These are phyloP conservation scores for Eupithecia dodoneata DNA, from an alignment of 2,888 invertebrate genomes.

Conservation along the genomic window DNA sequence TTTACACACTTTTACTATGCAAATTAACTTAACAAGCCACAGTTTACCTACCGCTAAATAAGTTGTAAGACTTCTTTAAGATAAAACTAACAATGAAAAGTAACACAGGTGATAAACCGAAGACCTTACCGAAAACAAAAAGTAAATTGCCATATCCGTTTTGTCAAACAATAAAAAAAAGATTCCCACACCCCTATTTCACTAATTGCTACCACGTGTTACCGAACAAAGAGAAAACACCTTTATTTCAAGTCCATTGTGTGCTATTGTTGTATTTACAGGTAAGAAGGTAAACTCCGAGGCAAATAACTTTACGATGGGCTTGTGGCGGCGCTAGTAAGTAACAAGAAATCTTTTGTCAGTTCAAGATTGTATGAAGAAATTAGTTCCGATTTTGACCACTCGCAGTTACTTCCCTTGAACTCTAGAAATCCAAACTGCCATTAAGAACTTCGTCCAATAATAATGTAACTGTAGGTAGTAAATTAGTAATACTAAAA, in stretches of 20 bases:
- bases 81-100: slow-evolving; percentile 1
- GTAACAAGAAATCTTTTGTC: background rate
- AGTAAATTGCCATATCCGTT: slow-evolving; percentile 22
- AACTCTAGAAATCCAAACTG: background rate
- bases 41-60: background rate
- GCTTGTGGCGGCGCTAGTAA: background rate
- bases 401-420: background rate
- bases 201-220: slow-evolving; percentile 59
- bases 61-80: background rate
- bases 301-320: background rate
- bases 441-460: background rate
- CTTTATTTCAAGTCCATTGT: slow-evolving; percentile 40
- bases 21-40: background rate
- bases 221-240: slow-evolving; percentile 51
- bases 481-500: background rate
- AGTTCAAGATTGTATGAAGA: background rate
- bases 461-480: background rate
- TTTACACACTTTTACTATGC: background rate
- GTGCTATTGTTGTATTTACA: slow-evolving; percentile 46
- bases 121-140: slow-evolving; percentile 16
- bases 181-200: slow-evolving; percentile 48
- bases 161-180: slow-evolving; percentile 33
- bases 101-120: slow-evolving; percentile 18
- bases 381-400: background rate
- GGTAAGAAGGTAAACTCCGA: slow-evolving; percentile 29